Evolutionary conservation across 2,797 vertebrate genomes (phyloP).

Genomic region (Ambastaia sidthimunki): DNA sequence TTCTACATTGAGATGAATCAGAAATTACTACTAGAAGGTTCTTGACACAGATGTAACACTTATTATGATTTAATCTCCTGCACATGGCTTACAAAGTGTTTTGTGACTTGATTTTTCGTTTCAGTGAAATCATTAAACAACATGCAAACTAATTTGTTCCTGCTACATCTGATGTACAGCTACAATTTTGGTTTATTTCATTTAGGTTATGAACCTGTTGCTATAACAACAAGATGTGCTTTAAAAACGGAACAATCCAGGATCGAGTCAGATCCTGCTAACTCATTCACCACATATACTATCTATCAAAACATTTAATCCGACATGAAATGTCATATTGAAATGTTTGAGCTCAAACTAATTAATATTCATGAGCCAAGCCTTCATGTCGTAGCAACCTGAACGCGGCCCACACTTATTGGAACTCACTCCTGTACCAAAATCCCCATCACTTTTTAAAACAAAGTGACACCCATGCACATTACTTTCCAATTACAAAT

Average conservation of each 20-base stretch:
- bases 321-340: background rate
- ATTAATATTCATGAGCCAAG: background rate
- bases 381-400: background rate
- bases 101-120: background rate
- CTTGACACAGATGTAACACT: background rate
- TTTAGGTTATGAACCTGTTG: background rate
- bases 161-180: background rate
- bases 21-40: background rate
- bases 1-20: background rate
- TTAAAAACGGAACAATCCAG: background rate
- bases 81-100: background rate
- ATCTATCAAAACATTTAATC: no score
- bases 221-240: slow-evolving; percentile 2
- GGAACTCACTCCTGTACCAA: background rate
- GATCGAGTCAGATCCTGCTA: background rate
- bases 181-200: background rate
- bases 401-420: background rate
- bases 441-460: slow-evolving; percentile 9
- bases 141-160: background rate
- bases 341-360: background rate
- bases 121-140: background rate
- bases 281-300: background rate
- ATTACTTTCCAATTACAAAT: slow-evolving; percentile 19
- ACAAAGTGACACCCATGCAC: slow-evolving; percentile 5
- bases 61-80: background rate